Evolutionary conservation across 2,888 invertebrate species (phyloP).

Genomic region (Athalia circularis): DNA sequence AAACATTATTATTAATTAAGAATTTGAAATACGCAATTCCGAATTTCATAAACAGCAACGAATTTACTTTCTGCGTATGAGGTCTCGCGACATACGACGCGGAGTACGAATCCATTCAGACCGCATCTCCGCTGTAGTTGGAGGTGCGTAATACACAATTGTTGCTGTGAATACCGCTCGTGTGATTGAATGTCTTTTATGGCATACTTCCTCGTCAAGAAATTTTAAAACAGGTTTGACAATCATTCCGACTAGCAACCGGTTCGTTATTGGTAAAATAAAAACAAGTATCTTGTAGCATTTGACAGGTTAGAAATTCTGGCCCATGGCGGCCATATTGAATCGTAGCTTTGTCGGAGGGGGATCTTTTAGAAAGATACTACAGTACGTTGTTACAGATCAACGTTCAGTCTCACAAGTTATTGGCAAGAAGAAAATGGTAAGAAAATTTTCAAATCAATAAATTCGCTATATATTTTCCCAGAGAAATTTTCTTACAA

Average conservation of each 20-base stretch:
- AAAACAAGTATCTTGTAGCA: not conserved
- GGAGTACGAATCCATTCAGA: too few species aligned
- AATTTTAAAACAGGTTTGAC: not conserved
- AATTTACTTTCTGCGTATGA: too few species aligned
- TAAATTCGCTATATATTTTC: not conserved
- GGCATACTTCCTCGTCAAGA: too few species aligned
- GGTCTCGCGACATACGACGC: too few species aligned
- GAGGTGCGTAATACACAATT: too few species aligned
- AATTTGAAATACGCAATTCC: not conserved
- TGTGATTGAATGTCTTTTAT: too few species aligned
- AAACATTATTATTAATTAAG: not conserved
- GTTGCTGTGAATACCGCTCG: too few species aligned
- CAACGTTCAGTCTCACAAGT: slow-evolving; percentile 29
- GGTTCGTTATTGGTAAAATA: slow-evolving; percentile 15
- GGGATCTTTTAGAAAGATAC: slow-evolving; percentile 25
- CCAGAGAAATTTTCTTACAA: not conserved
- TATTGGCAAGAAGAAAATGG: slow-evolving; percentile 16
- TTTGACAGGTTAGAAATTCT: slow-evolving; percentile 33
- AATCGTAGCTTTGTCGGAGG: slow-evolving; percentile 18
- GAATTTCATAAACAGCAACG: too few species aligned
- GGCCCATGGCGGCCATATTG: slow-evolving; percentile 31
- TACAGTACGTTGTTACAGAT: slow-evolving; percentile 17
- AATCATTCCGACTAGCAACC: not conserved
- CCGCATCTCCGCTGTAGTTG: too few species aligned
- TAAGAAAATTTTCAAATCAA: slow-evolving; percentile 5